Percentiles rank a stretch among this genome's conserved stretches.
Evolutionary conservation across 2,113 vertebrate genomes (phyloP).

Genomic region (Chlorodrepanis virens): DNA sequence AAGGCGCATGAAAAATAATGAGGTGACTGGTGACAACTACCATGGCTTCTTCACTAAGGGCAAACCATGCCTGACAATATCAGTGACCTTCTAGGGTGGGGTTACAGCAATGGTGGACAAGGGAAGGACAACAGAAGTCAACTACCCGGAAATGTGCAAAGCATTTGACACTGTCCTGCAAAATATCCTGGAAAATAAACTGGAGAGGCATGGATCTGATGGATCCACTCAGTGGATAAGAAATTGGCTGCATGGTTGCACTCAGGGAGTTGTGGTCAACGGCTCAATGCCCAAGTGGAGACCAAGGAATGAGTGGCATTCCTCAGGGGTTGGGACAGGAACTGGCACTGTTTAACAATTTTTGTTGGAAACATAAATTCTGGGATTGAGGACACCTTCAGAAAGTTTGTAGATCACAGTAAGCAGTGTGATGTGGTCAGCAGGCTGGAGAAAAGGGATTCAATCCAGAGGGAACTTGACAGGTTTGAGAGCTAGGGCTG

Average conservation of each 20-base stretch:
- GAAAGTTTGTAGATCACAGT: background rate
- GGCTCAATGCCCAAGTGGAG: background rate
- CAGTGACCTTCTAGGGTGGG: background rate
- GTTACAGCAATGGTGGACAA: background rate
- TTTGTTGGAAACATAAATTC: background rate
- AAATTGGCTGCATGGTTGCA: background rate
- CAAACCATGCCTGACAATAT: background rate
- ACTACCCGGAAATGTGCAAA: background rate
- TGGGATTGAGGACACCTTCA: background rate
- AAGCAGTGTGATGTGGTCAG: background rate
- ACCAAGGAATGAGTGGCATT: background rate
- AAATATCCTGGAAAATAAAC: background rate
- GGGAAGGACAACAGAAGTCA: background rate
- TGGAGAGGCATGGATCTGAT: background rate
- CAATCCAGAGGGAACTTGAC: background rate
- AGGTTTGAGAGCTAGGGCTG: background rate
- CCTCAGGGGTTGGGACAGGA: background rate
- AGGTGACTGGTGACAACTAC: background rate
- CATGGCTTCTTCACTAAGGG: background rate
- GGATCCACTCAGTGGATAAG: background rate
- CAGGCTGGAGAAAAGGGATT: background rate
- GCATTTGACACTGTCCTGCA: background rate
- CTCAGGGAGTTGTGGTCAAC: background rate
- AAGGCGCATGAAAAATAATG: background rate
- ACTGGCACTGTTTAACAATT: background rate